Evolutionary conservation across 2,888 invertebrate genomes (phyloP).

Genomic region (Muscina levida): DNA sequence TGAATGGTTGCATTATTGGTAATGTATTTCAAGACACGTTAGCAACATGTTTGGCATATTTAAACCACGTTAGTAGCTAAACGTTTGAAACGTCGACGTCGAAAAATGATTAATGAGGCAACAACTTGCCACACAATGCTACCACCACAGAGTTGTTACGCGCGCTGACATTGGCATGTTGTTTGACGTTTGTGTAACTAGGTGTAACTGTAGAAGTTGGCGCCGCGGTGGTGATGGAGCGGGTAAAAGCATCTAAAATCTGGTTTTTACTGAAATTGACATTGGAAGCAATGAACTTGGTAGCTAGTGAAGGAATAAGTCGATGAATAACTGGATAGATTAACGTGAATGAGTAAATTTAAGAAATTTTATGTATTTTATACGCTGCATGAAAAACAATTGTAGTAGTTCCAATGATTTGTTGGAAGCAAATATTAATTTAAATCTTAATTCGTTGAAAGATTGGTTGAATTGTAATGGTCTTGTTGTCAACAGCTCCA

Average conservation of each 20-base stretch:
- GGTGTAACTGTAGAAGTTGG: conserved; percentile 51
- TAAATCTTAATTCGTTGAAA: no score
- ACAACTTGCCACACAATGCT: background rate
- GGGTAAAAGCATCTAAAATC: conserved; percentile 45
- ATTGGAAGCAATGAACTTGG: conserved; percentile 24
- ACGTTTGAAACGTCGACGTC: background rate
- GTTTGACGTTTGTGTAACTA: conserved; percentile 23
- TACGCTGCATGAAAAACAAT: no score
- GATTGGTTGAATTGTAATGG: no score
- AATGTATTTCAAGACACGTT: conserved; percentile 57
- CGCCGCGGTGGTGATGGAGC: conserved; percentile 49
- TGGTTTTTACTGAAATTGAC: conserved; percentile 51
- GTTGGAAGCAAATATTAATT: no score
- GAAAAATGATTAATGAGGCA: conserved; percentile 27
- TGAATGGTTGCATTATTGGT: conserved; percentile 24
- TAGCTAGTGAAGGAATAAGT: no score
- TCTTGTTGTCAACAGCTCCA: no score
- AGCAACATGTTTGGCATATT: conserved; percentile 52
- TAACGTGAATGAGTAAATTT: no score
- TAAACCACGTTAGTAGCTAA: background rate
- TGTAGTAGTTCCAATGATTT: no score
- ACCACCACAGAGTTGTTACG: background rate
- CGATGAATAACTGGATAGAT: no score
- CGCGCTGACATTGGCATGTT: background rate
- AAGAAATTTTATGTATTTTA: no score